Evolutionary conservation across 1,140 invertebrate species (phyloP).

Genomic region (Theocolax elegans): DNA sequence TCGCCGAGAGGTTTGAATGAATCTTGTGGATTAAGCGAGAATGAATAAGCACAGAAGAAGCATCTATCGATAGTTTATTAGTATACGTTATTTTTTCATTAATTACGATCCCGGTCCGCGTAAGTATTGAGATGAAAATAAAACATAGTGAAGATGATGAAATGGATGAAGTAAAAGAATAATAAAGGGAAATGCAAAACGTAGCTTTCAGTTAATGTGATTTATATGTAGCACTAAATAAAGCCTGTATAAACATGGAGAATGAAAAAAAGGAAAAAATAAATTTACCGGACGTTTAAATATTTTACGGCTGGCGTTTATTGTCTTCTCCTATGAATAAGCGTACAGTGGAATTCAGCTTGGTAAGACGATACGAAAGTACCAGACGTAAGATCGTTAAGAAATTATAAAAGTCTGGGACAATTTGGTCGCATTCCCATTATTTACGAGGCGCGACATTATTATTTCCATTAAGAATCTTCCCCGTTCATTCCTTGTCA

Average conservation of each 20-base stretch:
- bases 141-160: not conserved
- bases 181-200: slow-evolving; percentile 31
- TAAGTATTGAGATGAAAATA: no score
- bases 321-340: no score
- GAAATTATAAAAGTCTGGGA: no score
- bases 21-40: not conserved
- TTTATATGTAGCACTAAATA: slow-evolving; percentile 59
- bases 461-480: no score
- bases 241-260: slow-evolving; percentile 60
- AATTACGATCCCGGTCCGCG: slow-evolving; percentile 49
- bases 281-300: slow-evolving; percentile 59
- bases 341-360: no score
- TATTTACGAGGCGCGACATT: no score
- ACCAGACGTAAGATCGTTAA: no score
- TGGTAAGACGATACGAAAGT: no score
- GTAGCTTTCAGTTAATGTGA: slow-evolving; percentile 58
- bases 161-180: not conserved
- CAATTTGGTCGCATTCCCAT: no score
- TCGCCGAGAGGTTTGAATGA: not conserved
- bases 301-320: slow-evolving; percentile 46
- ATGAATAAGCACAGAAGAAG: not conserved
- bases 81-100: slow-evolving; percentile 65
- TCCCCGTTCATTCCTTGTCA: no score
- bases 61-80: slow-evolving; percentile 64
- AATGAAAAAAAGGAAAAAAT: slow-evolving; percentile 51